Evolutionary conservation across 37 sponge, comb jelly and placozoan species (phyloP).

Genomic region (Haliclona indistincta): DNA sequence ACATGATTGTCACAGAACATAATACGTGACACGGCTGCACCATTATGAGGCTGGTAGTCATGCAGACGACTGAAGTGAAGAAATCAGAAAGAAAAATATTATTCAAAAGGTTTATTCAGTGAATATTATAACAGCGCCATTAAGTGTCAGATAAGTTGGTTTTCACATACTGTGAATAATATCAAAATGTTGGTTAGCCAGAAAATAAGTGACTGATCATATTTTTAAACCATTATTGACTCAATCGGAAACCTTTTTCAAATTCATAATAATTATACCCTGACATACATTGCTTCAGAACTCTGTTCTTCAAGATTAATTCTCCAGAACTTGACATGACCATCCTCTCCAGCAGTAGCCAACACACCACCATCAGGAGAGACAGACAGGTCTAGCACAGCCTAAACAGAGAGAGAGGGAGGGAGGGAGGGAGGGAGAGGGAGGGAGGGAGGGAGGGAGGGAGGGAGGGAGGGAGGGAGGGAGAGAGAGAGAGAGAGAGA

Average conservation of each 20-base stretch:
- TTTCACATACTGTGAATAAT: no score
- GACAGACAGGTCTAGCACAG: conserved; percentile 66
- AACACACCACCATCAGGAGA: conserved; percentile 88
- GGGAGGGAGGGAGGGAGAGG: neutral
- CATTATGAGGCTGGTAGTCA: conserved; percentile 76
- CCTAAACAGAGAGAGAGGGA: conserved; percentile 27
- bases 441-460: neutral
- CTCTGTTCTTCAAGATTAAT: conserved; percentile 32
- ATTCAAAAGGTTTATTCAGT: conserved; percentile 3
- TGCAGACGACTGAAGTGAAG: conserved; percentile 68
- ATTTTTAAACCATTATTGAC: no score
- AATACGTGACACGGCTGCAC: conserved; percentile 69
- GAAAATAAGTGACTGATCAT: neutral
- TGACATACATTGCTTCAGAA: conserved; percentile 34
- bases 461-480: neutral
- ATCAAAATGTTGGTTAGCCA: neutral
- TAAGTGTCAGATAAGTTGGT: no score
- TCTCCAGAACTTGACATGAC: conserved; percentile 87
- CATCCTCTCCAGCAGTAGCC: conserved; percentile 82
- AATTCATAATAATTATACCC: no score
- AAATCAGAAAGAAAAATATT: neutral
- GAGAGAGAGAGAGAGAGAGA: no score
- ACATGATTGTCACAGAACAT: conserved; percentile 86
- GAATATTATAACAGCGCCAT: no score
- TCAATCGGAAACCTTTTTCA: no score